phyloP scores from a whole-genome alignment of 2,888 invertebrate genomes.

The Athalia cordata region DNA sequence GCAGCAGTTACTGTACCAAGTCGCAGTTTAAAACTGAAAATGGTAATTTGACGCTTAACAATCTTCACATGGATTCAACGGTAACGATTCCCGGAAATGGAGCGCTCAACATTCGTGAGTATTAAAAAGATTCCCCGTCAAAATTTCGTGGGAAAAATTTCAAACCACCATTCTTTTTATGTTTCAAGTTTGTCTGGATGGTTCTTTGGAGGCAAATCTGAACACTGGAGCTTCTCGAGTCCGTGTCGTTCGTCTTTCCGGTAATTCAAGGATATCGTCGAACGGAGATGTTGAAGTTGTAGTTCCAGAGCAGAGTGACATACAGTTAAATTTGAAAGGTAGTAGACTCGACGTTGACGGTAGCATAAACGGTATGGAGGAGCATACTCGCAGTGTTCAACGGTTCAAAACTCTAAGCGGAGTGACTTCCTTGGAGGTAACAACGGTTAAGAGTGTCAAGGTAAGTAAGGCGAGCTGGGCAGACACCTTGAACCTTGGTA shows the following conservation, averaged over 20 bases:
- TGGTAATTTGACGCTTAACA: conserved; percentile 54
- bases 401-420: conserved; percentile 43
- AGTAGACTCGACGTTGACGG: conserved; percentile 50
- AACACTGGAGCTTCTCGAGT: conserved; percentile 65
- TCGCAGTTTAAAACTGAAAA: conserved; percentile 52
- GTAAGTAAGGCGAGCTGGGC: conserved; percentile 54
- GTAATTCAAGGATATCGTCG: conserved; percentile 63
- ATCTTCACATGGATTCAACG: conserved; percentile 57
- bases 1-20: conserved; percentile 57
- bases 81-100: conserved; percentile 54
- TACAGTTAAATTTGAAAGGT: conserved; percentile 48
- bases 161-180: not conserved
- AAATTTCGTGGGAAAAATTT: not conserved
- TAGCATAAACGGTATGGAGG: conserved; percentile 43
- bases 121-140: not conserved
- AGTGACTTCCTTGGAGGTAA: conserved; percentile 47
- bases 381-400: conserved; percentile 43
- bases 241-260: conserved; percentile 66
- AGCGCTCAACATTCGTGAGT: conserved; percentile 53
- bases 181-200: conserved; percentile 69
- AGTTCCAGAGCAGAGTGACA: conserved; percentile 55
- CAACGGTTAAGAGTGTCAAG: conserved; percentile 49
- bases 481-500: conserved; percentile 53
- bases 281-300: conserved; percentile 61
- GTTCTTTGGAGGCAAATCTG: conserved; percentile 63